Percentiles rank a stretch among this genome's conserved stretches.
Conservation (phyloP, 2,113 vertebrate genomes). For the Cyanoderma ruficeps region DNA sequence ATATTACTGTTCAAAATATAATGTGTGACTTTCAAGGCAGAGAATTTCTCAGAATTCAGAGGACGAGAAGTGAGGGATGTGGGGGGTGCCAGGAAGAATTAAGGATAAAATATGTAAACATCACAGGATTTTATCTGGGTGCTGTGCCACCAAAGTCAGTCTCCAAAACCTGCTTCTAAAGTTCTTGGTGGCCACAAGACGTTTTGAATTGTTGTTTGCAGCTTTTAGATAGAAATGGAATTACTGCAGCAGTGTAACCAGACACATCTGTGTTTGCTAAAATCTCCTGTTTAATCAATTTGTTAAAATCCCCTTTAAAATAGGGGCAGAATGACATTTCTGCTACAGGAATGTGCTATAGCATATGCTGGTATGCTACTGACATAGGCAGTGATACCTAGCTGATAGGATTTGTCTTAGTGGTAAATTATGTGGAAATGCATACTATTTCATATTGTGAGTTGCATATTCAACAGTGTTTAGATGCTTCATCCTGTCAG, state of each 20-base stretch:
- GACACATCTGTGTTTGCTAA: not conserved
- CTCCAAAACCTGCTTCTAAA: not conserved
- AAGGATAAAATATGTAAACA: not conserved
- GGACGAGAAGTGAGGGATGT: not conserved
- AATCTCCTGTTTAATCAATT: not conserved
- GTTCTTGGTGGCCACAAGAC: not conserved
- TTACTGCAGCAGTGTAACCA: not conserved
- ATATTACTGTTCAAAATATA: not conserved
- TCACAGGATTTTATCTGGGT: not conserved
- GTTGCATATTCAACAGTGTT: not conserved
- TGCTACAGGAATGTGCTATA: not conserved
- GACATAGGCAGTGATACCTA: not conserved
- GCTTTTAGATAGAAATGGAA: not conserved
- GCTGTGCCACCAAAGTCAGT: not conserved
- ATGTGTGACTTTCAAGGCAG: not conserved
- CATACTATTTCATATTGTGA: not conserved
- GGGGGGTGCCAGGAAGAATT: fast-evolving
- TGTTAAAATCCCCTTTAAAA: not conserved
- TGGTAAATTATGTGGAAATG: not conserved
- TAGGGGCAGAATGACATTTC: not conserved
- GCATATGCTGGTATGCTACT: not conserved
- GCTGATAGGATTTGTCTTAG: not conserved
- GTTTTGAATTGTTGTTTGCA: not conserved
- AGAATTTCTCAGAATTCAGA: not conserved
- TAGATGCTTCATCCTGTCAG: not conserved